Base-by-base conservation (phyloP, 2,113 vertebrate genomes). In the Tor tambroides region DNA sequence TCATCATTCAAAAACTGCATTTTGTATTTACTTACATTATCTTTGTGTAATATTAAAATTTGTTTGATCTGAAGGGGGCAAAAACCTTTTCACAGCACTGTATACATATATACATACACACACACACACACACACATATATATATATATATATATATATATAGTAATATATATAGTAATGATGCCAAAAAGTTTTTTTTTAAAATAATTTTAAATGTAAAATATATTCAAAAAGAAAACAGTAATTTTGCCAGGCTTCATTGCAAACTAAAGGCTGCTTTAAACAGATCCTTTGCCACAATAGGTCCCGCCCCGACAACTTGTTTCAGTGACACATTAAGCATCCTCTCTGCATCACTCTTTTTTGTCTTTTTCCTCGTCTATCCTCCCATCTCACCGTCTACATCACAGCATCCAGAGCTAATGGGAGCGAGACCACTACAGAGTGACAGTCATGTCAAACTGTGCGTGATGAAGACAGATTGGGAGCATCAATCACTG, bases 401-500 rank as follows among this genome's bases (percentile, higher is more conserved):
- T 17, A 81, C 83, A 71, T 86, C 75, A 15, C 84, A 86, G 56
- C 63, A 82, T 85, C 72, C 59, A 17, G 79, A 85, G 74, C 83
- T 54, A 84, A 85, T 69, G 54, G 87, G 80, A 81, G 21, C 15
- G 9, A 56, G 85, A 32, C 85, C 88, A 89, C 80, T 69, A 23
- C 81, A 6, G 75, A 86, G 85, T 87, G 87, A 88, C 83, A 80
- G 61, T 86, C 28, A 30, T 69, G 83, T 87, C 23, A 74, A 87
- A 85, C 74, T 61, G 75, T 83, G 87, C 12, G 74, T 83, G 85
- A 89, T 87, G 89, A 75, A 90, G 78, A 81, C 89, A 90, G 87
- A 90, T 89, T 89, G 88, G 77, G 84, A 78, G 75, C 87, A 89
- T 89, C 89, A 90, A 88, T 90, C 86, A 89, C 85, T 49, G 41